Base-by-base conservation (phyloP, 2,113 vertebrate genomes). In the Urocynchramus pylzowi region DNA sequence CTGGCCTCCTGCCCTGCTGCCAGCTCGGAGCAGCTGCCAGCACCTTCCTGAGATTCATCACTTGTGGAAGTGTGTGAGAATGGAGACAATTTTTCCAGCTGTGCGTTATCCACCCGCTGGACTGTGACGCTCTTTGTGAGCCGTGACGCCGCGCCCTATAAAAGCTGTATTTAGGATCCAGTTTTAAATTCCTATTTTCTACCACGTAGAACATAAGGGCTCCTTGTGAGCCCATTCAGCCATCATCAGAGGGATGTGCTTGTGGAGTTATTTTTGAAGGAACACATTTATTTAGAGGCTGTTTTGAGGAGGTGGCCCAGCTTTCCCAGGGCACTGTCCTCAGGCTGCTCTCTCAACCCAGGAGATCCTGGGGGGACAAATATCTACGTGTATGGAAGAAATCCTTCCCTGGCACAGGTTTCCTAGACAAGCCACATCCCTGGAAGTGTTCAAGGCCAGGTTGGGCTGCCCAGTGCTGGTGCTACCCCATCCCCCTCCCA, bases 171-270 rank as follows among this genome's bases (percentile, higher is more conserved):
- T 96, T 96, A 95, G 96, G 91, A 90, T 74, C 91, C 77, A 42
- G 83, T 73, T 94, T 88, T 77, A 81, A 94, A 96, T 96, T 95
- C 93, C 44, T 57, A 64, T 94, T 97, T 97, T 93, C 96, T 93
- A 89, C 65, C 93, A 92, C 90, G 85, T 3, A 35, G 93, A 95
- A 95, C 90, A 77, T 89, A 96, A 96, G 9, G 0, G 89, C 94
- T 97, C 95, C 95, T 96, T 28, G 89, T 95, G 97, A 97, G 53
- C 90, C 79, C 39, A n/a, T 93, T 92, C 70, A 37, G 49, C 57
- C 54, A 7, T n/a, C 49, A 42, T 13, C 61, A 42, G 63, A 69
- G 65, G 83, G 93, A 30, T 31, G 24, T 13, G 47, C 42, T 82
- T 73, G 63, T n/a, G 74, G 79, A 94, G 75, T 13, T 47, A 0